Evolutionary conservation across 2,888 invertebrate species (phyloP).

Genomic region (Ennomos quercinarius): DNA sequence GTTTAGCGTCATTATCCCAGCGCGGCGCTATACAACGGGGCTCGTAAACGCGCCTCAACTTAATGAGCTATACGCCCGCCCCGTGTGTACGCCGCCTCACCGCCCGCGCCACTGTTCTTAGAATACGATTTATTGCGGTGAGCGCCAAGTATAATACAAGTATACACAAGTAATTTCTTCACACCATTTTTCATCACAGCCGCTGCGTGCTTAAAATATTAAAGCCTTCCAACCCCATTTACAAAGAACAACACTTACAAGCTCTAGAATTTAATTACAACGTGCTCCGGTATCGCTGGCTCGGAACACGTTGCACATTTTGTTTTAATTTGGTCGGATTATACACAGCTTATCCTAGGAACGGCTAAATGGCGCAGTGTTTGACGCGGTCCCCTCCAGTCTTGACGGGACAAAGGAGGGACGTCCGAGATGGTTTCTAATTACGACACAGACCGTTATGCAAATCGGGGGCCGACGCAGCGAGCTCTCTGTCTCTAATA

Average conservation of each 20-base stretch:
- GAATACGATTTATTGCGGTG: constrained; percentile 57
- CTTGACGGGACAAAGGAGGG: constrained; percentile 79
- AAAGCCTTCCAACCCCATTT: constrained; percentile 10
- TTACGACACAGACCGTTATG: constrained; percentile 84
- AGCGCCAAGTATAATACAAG: too few relatives aligned
- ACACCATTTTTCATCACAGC: constrained; percentile 55
- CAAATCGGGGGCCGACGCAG: constrained; percentile 76
- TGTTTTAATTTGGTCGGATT: constrained; percentile 63
- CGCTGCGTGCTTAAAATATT: constrained; percentile 32
- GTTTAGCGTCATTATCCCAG: constrained; percentile 77
- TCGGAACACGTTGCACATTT: constrained; percentile 57
- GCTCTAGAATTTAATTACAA: constrained; percentile 20
- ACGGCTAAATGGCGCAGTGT: constrained; percentile 75
- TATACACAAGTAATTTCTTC: constrained; percentile 56
- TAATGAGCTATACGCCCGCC: constrained; percentile 49
- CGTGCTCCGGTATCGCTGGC: constrained; percentile 2
- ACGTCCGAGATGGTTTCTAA: constrained; percentile 83
- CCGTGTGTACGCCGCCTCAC: constrained; percentile 43
- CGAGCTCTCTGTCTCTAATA: constrained; percentile 80
- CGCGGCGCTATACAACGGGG: constrained; percentile 56
- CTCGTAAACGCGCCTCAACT: constrained; percentile 58
- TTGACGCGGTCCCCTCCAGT: constrained; percentile 69
- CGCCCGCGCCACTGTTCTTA: constrained; percentile 49
- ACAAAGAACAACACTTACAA: constrained; percentile 1
- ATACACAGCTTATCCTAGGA: constrained; percentile 62